Evolutionary conservation across 2,888 invertebrate species (phyloP), one percentile per base, ranked within the genome.

Genomic region (Caenorhabditis auriculariae): DNA sequence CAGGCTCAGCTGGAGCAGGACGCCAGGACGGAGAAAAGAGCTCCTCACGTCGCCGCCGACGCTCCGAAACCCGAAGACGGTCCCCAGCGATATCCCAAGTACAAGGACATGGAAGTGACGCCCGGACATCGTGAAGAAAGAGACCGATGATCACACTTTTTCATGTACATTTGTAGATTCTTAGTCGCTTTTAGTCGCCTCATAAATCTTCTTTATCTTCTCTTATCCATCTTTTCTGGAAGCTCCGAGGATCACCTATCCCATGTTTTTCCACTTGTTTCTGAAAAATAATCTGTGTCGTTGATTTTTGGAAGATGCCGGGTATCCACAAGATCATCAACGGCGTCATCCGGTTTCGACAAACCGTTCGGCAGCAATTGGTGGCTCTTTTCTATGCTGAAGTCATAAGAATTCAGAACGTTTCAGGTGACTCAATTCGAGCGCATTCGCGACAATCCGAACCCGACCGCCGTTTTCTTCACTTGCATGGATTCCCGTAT

Each of bases 401-500:
- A 35, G 21, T 35, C 23, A 5, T 32, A 47, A 47, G 17, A 41
- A 28, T 24, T 26, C 7, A 35, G 12, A 12, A 41, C 32, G 23
- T 37, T 64, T 24, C 28, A 67, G 67, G 79, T 94, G 29, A 88
- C 91, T 84, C 92, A 94, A 84, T 94, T 94, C 84, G 86, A 90
- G 83, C 86, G 88, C 87, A 91, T 94, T 72, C 87, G 88, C 82
- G 89, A 93, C 85, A 88, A 91, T 85, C 93, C 93, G 23, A 84
- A 95, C 91, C 95, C 95, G 19, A 91, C 91, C 86, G 93, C 93
- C 66, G 89, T 95, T 63, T 91, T 95, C 85, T 93, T 95, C 84
- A 92, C 93, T 41, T 96, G 95, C 84, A 94, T 96, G 89, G 95
- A 96, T 87, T 92, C 92, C 83, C 87, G 96, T 84, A 91, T 96